A percentile compares a stretch with the other conserved stretches of the same genome.
These are phyloP conservation scores for Anas capensis DNA, from an alignment of 2,797 vertebrate genomes.

Conservation along the genomic window DNA sequence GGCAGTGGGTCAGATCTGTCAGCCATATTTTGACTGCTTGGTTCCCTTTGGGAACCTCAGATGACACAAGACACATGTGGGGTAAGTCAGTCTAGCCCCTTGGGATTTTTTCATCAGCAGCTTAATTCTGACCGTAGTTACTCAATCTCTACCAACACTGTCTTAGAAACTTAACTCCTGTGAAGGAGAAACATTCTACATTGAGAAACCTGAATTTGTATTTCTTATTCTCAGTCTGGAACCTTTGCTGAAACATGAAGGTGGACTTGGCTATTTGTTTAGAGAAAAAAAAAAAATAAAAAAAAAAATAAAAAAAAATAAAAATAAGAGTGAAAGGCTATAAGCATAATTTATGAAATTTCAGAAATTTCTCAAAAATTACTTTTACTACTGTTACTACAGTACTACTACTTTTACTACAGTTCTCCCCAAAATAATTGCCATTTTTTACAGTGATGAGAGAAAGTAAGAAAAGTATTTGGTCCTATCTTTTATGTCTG, in stretches of 20 bases:
- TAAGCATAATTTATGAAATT: background rate
- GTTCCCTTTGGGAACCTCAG: background rate
- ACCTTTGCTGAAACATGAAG: background rate
- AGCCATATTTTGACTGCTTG: background rate
- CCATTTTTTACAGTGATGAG: background rate
- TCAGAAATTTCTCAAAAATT: background rate
- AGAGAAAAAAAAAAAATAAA: background rate
- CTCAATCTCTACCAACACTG: background rate
- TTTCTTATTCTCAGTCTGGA: background rate
- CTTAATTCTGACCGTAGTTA: background rate
- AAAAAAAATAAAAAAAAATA: too few species aligned
- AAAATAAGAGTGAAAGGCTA: background rate
- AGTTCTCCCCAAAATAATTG: background rate
- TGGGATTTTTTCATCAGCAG: background rate
- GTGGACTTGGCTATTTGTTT: background rate
- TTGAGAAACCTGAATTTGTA: background rate
- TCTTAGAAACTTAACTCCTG: background rate
- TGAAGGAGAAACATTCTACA: background rate
- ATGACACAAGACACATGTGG: background rate
- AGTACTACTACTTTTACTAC: too few species aligned
- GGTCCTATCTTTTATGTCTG: background rate
- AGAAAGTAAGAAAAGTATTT: background rate
- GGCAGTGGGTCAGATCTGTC: background rate
- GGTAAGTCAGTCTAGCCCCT: background rate
- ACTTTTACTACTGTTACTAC: background rate